A percentile compares a stretch with the other conserved stretches of the same genome.
phyloP scores from a whole-genome alignment of 2,797 vertebrate genomes.

The Pantherophis vulpinus region DNA sequence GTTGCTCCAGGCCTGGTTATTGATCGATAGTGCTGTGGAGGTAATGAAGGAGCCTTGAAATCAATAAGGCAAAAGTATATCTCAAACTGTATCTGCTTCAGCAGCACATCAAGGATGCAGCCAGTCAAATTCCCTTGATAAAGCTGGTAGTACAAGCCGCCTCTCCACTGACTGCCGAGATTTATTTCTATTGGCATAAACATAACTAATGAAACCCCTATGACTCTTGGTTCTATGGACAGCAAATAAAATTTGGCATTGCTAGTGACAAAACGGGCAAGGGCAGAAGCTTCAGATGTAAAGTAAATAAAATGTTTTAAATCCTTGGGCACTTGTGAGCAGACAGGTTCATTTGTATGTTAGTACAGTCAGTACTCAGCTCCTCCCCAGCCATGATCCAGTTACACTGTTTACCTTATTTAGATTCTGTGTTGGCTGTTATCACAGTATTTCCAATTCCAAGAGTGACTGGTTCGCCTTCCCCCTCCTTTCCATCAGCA shows the following conservation, averaged over 20 bases:
- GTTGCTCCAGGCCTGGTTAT: constrained; percentile 66
- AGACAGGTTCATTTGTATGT: constrained; percentile 44
- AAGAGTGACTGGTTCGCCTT: constrained; percentile 44
- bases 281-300: constrained; percentile 57
- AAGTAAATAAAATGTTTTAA: constrained; percentile 37
- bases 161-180: constrained; percentile 39
- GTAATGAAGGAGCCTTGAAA: constrained; percentile 74
- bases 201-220: constrained; percentile 69
- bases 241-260: constrained; percentile 59
- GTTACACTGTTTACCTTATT: constrained; percentile 45
- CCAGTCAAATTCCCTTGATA: constrained; percentile 51
- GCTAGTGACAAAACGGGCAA: constrained; percentile 59
- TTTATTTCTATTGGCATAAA: constrained; percentile 73
- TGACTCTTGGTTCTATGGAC: constrained; percentile 59
- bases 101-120: constrained; percentile 44
- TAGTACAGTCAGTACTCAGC: constrained; percentile 32
- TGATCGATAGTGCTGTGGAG: constrained; percentile 65
- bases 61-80: constrained; percentile 73
- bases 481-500: constrained; percentile 43
- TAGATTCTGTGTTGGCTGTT: constrained; percentile 27
- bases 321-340: constrained; percentile 44
- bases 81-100: constrained; percentile 60
- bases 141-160: neutral
- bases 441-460: constrained; percentile 54
- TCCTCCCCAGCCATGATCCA: constrained; percentile 31